These are phyloP conservation scores for Adoxophyes honmai DNA, from an alignment of 1,140 invertebrate genomes.

Conservation along the genomic window DNA sequence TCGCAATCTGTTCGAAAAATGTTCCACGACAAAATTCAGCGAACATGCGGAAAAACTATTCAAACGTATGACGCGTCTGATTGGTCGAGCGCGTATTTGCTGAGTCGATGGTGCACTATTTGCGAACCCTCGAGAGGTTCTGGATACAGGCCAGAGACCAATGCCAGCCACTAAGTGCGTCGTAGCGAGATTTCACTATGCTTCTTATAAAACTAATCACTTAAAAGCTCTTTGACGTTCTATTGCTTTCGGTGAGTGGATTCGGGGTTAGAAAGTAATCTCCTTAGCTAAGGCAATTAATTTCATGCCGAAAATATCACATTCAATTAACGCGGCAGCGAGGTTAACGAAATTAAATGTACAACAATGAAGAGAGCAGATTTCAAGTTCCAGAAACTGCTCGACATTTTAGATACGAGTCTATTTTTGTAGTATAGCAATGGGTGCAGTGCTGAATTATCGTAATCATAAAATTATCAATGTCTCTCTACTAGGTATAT, in stretches of 20 bases:
- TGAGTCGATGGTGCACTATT: slow-evolving; percentile 14
- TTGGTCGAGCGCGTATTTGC: background rate
- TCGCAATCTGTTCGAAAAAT: too few relatives aligned
- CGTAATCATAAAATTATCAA: too few relatives aligned
- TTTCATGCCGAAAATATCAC: background rate
- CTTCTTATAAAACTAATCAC: slow-evolving; percentile 20
- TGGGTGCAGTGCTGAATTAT: too few relatives aligned
- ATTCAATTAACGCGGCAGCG: too few relatives aligned
- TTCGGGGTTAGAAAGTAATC: background rate
- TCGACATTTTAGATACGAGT: too few relatives aligned
- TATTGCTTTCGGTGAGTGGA: slow-evolving; percentile 6
- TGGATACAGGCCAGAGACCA: slow-evolving; percentile 14
- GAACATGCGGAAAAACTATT: too few relatives aligned
- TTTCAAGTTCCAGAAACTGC: too few relatives aligned
- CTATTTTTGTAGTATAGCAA: too few relatives aligned
- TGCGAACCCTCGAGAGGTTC: background rate
- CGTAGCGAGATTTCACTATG: slow-evolving; percentile 10
- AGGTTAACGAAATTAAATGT: too few relatives aligned
- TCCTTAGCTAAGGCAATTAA: background rate
- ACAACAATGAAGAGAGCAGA: too few relatives aligned
- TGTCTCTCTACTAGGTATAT: too few relatives aligned
- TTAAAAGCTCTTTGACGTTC: slow-evolving; percentile 13
- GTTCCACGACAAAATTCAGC: too few relatives aligned
- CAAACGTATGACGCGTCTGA: background rate
- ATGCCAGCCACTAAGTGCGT: slow-evolving; percentile 19